These are phyloP conservation scores for Sylvia borin DNA, from an alignment of 2,797 vertebrate genomes.

Conservation along the genomic window DNA sequence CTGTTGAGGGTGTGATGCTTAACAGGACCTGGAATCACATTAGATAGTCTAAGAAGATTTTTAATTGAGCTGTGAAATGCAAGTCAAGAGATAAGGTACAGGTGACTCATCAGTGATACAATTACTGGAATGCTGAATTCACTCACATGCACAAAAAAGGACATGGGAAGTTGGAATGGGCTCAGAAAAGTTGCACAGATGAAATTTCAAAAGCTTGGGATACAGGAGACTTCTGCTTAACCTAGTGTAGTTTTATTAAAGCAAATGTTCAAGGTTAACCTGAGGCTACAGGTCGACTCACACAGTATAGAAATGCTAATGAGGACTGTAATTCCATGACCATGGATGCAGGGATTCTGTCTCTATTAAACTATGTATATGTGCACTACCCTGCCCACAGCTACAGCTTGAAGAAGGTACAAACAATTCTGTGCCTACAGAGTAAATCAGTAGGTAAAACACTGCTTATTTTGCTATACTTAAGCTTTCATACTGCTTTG, in stretches of 20 bases:
- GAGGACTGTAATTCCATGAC: neutral
- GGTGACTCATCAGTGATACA: neutral
- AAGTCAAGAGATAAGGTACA: neutral
- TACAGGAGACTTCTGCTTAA: neutral
- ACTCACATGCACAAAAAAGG: neutral
- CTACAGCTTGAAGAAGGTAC: neutral
- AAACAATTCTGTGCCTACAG: neutral
- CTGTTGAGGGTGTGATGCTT: neutral
- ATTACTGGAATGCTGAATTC: neutral
- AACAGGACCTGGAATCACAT: neutral
- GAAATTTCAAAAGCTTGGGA: neutral
- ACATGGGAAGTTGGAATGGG: neutral
- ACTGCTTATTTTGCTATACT: neutral
- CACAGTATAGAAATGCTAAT: neutral
- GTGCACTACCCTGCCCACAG: neutral
- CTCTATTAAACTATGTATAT: neutral
- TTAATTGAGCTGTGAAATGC: neutral
- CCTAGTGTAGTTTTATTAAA: neutral
- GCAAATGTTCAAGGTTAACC: neutral
- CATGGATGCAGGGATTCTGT: neutral
- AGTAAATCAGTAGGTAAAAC: neutral
- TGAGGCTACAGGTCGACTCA: neutral
- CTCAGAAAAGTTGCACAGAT: neutral
- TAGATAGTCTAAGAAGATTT: neutral
- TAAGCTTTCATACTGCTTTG: neutral